A percentile compares a stretch with the other conserved stretches of the same genome.
Conservation (phyloP, 2,113 vertebrate species). For the Poeciliopsis retropinna region DNA sequence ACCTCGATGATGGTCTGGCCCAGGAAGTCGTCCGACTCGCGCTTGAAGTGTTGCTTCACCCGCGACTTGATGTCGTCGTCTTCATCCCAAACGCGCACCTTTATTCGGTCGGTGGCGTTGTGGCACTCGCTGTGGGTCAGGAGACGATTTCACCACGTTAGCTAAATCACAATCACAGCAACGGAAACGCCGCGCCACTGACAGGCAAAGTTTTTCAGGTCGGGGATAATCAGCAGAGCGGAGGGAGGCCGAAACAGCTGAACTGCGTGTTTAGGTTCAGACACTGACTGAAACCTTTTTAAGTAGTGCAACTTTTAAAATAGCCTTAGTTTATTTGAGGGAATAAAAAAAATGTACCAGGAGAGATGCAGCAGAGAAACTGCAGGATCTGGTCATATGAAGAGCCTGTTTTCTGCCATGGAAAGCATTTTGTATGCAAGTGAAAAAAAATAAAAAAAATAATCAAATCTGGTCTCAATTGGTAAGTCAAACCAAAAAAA, state of each 20-base stretch:
- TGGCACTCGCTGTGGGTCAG: constrained; percentile 89
- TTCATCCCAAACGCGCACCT: constrained; percentile 98
- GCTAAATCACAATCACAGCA: constrained; percentile 28
- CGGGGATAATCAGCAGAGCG: constrained; percentile 20
- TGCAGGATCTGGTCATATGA: not conserved
- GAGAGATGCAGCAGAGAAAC: not conserved
- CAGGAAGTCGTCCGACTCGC: constrained; percentile 96
- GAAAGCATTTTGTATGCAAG: not conserved
- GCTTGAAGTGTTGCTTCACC: constrained; percentile 98
- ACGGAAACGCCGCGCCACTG: constrained; percentile 21
- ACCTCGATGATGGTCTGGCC: constrained; percentile 99
- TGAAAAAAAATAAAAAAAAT: too few species aligned
- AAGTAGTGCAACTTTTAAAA: not conserved
- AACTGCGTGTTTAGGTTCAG: constrained; percentile 23
- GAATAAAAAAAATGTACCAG: not conserved
- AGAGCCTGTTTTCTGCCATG: not conserved
- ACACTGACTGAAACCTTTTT: not conserved
- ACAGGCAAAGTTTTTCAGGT: constrained; percentile 39
- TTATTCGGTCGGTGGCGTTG: constrained; percentile 97
- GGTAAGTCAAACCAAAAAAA: too few species aligned
- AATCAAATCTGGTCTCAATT: too few species aligned
- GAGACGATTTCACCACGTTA: constrained; percentile 28
- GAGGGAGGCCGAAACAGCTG: constrained; percentile 32
- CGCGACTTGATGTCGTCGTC: constrained; percentile 98
- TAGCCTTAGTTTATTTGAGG: not conserved